These are phyloP conservation scores for Hydropsyche betteni DNA, from an alignment of 2,888 invertebrate genomes.

Conservation along the genomic window DNA sequence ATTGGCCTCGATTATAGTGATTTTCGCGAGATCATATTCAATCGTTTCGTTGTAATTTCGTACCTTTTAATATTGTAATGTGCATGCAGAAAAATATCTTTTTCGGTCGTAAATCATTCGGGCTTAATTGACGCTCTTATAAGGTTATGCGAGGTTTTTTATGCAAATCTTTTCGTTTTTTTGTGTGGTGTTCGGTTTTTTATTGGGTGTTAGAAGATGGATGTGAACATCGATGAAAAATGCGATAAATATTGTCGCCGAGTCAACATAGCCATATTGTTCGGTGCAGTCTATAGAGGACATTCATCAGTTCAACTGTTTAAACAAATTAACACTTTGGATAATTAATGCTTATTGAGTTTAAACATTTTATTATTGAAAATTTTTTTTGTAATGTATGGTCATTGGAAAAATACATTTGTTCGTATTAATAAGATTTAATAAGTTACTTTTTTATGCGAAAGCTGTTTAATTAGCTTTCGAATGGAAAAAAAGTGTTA, in stretches of 20 bases:
- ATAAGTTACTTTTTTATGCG: background rate
- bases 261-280: constrained; percentile 8
- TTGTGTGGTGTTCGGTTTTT: background rate
- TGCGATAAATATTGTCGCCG: constrained; percentile 26
- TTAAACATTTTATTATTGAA: background rate
- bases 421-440: background rate
- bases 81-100: constrained; percentile 16
- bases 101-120: constrained; percentile 25
- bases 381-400: background rate
- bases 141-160: constrained; percentile 10
- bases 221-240: constrained; percentile 21
- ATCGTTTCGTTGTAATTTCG: constrained; percentile 22
- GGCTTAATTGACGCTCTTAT: constrained; percentile 19
- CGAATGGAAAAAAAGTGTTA: background rate
- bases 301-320: background rate
- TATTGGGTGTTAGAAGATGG: background rate
- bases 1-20: constrained; percentile 24
- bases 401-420: background rate
- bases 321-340: background rate
- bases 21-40: constrained; percentile 26
- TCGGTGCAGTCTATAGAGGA: constrained; percentile 4
- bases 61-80: background rate
- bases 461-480: background rate
- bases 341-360: constrained; percentile 11
- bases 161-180: background rate